Evolutionary conservation across 2,797 vertebrate species (phyloP).

Genomic region (Atherinosoma microstoma): DNA sequence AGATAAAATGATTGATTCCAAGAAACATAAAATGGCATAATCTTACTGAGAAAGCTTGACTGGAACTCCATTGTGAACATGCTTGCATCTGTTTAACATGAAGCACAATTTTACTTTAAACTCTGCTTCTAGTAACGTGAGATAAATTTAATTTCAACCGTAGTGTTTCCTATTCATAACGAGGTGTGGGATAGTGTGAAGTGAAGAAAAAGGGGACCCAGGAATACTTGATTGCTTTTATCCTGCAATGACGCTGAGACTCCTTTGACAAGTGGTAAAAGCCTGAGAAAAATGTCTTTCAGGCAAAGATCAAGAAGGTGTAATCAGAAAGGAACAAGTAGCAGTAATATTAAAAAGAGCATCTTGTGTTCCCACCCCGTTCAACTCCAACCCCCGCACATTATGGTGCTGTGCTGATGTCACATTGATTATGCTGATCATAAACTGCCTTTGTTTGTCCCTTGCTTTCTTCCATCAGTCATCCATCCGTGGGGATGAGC

Average conservation of each 20-base stretch:
- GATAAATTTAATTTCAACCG: slow-evolving; percentile 69
- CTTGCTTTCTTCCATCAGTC: slow-evolving; percentile 76
- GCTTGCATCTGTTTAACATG: slow-evolving; percentile 37
- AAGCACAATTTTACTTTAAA: slow-evolving; percentile 63
- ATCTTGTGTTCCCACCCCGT: slow-evolving; percentile 41
- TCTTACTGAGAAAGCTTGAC: not conserved
- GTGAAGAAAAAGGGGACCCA: slow-evolving; percentile 12
- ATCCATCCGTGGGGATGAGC: slow-evolving; percentile 74
- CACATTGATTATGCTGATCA: slow-evolving; percentile 89
- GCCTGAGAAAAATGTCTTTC: slow-evolving; percentile 61
- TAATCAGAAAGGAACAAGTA: slow-evolving; percentile 61
- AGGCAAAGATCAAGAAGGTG: slow-evolving; percentile 52
- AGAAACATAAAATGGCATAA: not conserved
- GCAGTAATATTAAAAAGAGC: slow-evolving; percentile 69
- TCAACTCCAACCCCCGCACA: slow-evolving; percentile 58
- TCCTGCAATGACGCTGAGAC: slow-evolving; percentile 65
- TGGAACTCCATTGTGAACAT: not conserved
- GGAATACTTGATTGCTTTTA: slow-evolving; percentile 72
- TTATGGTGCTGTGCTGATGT: slow-evolving; percentile 82
- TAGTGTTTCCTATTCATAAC: slow-evolving; percentile 57
- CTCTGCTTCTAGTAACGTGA: slow-evolving; percentile 33
- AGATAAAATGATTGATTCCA: not conserved
- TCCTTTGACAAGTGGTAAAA: slow-evolving; percentile 68
- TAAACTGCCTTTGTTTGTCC: slow-evolving; percentile 84
- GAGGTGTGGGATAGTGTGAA: slow-evolving; percentile 44